Conservation (phyloP, 2,888 invertebrate genomes). For the Leptogaster cylindrica region DNA sequence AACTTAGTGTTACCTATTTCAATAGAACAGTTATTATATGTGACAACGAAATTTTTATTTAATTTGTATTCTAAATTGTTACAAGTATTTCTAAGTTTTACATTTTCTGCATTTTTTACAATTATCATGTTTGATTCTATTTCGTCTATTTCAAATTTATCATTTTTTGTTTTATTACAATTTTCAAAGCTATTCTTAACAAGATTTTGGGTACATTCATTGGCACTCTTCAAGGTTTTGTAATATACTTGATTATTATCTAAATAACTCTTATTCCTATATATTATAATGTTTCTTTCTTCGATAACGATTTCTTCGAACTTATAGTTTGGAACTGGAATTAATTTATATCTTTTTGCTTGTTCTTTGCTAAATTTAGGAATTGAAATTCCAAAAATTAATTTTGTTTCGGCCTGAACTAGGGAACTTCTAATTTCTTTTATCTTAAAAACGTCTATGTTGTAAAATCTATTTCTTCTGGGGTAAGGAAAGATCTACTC, state of each 20-base stretch:
- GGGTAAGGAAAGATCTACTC: neutral
- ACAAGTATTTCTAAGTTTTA: constrained; percentile 2
- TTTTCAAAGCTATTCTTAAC: neutral
- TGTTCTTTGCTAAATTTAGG: neutral
- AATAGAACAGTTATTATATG: neutral
- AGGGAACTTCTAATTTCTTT: constrained; percentile 12
- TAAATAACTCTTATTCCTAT: neutral
- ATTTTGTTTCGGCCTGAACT: no score
- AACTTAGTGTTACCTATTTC: constrained; percentile 3
- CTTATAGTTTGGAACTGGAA: neutral
- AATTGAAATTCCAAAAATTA: neutral
- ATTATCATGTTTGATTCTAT: neutral
- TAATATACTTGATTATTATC: neutral
- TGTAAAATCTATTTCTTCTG: constrained; percentile 12
- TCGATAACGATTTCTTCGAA: neutral
- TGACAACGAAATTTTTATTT: neutral
- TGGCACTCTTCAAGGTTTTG: neutral
- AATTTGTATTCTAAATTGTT: neutral
- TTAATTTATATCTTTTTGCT: neutral
- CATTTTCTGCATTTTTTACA: constrained; percentile 2
- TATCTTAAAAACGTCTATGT: neutral
- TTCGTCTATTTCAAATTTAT: neutral
- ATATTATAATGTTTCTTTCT: neutral
- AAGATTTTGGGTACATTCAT: neutral
- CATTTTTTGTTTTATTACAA: neutral